These are phyloP conservation scores for Gadopsis marmoratus DNA, from an alignment of 2,797 vertebrate species.

Conservation along the genomic window DNA sequence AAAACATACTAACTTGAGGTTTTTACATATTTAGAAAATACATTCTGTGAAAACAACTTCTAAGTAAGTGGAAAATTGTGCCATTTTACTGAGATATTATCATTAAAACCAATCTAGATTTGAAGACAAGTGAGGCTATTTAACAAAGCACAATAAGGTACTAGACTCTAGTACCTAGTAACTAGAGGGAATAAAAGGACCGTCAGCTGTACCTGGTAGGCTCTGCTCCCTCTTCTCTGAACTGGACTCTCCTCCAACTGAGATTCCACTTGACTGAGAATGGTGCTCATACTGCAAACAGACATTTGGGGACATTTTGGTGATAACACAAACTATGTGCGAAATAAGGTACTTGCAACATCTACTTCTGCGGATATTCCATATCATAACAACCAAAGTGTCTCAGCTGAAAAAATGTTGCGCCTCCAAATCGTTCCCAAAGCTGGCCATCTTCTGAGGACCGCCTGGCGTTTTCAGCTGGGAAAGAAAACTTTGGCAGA, in stretches of 20 bases:
- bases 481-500: not conserved
- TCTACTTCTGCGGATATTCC: no score
- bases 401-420: no score
- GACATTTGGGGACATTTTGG: not conserved
- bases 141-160: not conserved
- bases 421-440: no score
- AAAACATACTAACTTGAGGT: not conserved
- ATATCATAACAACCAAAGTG: no score
- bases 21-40: no score
- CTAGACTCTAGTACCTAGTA: no score
- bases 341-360: no score
- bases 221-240: constrained; percentile 64
- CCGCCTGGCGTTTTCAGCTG: no score
- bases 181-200: not conserved
- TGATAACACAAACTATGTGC: no score
- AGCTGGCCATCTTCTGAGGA: no score
- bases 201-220: constrained; percentile 71
- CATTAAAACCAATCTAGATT: not conserved
- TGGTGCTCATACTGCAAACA: constrained; percentile 59
- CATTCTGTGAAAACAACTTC: no score
- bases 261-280: constrained; percentile 59
- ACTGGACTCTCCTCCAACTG: constrained; percentile 49
- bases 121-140: not conserved
- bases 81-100: not conserved
- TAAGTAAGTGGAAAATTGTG: not conserved